Base-by-base conservation (phyloP, 2,797 vertebrate genomes). In the Amniataba percoides region DNA sequence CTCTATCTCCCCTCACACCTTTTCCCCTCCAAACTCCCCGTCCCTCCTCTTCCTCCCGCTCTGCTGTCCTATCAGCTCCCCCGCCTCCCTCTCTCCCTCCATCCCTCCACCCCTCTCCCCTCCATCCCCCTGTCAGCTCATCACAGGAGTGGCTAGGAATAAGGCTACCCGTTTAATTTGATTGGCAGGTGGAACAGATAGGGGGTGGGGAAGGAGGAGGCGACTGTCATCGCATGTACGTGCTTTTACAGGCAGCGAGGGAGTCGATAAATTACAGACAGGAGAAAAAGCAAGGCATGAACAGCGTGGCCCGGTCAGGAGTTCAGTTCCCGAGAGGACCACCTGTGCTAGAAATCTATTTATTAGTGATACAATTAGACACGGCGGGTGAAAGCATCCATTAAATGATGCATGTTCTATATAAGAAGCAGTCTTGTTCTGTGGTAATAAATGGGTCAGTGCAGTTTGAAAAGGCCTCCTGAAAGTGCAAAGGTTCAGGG, bases 1-100 rank as follows among this genome's bases (percentile, higher is more conserved):
- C 79, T 82, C 78, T 85, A 86, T 89, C 88, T 83, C 71, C 46
- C 60, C 74, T 70, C 60, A n/a, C 88, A 88, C 88, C 87, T 89
- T 88, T 81, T 53, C 57, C 57, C 52, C 73, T 63, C 76, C 46
- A 49, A 73, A 77, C 46, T 70, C 59, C 57, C 55, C 66, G 12
- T 42, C 46, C 53, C 63, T 23, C 63, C 16, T 49, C 51, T 1
- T 49, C 48, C 31, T 18, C 61, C 34, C 1, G 1, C 39, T 42
- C 48, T 21, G 16, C 73, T 63, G 42, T 57, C 64, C 68, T 66
- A 34, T 66, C 81, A 34, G 5, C 39, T 10, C 5, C 31, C 15
- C 3, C 45, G n/a, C 10, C 27, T 5, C 27, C 7, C 27, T 5
- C 27, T 2, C 27, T 16, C 62, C 31, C 55, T 6, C 5, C 31